Percentiles rank a stretch among this genome's conserved stretches.
Conservation (phyloP, 2,888 invertebrate genomes). For the Schizaphis graminum region DNA sequence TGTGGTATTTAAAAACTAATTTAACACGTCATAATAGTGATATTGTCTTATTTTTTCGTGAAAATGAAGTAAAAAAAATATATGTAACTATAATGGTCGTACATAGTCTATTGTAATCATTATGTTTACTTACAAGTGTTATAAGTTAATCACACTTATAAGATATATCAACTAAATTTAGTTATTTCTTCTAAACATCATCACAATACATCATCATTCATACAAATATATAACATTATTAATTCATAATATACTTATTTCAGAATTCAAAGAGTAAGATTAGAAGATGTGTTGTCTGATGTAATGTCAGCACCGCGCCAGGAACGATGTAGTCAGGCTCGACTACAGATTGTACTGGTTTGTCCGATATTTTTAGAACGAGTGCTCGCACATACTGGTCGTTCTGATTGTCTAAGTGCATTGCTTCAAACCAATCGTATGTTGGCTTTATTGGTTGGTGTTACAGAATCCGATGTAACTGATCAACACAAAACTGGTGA, state of each 20-base stretch:
- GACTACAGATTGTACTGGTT: conserved; percentile 84
- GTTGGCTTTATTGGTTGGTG: conserved; percentile 85
- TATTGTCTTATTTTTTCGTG: not conserved
- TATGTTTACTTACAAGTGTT: not conserved
- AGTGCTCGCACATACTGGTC: conserved; percentile 72
- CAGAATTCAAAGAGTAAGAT: conserved; percentile 82
- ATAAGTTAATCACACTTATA: too few species aligned
- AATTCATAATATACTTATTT: conserved; percentile 68
- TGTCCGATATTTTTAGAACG: conserved; percentile 81
- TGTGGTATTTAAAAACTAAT: not conserved
- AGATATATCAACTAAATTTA: not conserved
- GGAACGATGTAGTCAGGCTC: conserved; percentile 77
- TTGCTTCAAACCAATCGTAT: conserved; percentile 80
- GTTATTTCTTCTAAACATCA: not conserved
- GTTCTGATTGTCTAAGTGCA: conserved; percentile 74
- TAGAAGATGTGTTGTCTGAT: conserved; percentile 76
- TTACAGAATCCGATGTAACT: conserved; percentile 80
- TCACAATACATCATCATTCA: too few species aligned
- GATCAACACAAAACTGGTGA: conserved; percentile 80
- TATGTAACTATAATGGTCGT: not conserved
- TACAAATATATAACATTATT: not conserved
- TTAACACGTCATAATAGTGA: not conserved
- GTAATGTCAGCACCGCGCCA: conserved; percentile 71
- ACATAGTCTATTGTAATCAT: not conserved
- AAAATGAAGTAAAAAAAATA: too few species aligned